Evolutionary conservation across 2,113 vertebrate genomes (phyloP).

Genomic region (Tychaedon coryphoeus): DNA sequence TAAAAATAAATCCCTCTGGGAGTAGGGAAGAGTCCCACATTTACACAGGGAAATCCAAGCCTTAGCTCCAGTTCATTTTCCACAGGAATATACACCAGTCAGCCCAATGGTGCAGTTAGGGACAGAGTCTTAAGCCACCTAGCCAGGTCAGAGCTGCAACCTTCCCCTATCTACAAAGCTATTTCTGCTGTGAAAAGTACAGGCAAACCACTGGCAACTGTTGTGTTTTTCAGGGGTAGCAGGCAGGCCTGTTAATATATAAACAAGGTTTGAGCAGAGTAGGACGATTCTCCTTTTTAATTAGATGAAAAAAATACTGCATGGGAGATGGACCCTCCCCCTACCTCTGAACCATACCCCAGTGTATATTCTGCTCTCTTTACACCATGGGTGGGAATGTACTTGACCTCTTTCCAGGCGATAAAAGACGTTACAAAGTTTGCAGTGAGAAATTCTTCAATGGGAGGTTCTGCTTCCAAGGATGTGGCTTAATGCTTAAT

Average conservation of each 20-base stretch:
- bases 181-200: background rate
- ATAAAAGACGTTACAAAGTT: constrained; percentile 3
- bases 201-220: background rate
- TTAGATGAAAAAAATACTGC: background rate
- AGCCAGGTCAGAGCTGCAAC: background rate
- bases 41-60: constrained; percentile 13
- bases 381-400: background rate
- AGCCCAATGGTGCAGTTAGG: background rate
- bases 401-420: background rate
- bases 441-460: background rate
- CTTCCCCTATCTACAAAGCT: background rate
- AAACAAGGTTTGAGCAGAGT: background rate
- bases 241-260: background rate
- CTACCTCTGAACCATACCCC: background rate
- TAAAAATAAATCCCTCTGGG: background rate
- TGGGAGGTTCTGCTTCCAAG: background rate
- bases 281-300: background rate
- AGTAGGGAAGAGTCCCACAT: background rate
- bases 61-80: constrained; percentile 22
- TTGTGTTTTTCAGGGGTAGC: background rate
- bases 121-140: background rate
- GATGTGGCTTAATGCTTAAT: background rate
- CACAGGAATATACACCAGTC: constrained; percentile 29
- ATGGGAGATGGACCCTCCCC: background rate
- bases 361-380: background rate